Evolutionary conservation across 2,797 vertebrate species (phyloP).

Genomic region (Perodicticus potto): DNA sequence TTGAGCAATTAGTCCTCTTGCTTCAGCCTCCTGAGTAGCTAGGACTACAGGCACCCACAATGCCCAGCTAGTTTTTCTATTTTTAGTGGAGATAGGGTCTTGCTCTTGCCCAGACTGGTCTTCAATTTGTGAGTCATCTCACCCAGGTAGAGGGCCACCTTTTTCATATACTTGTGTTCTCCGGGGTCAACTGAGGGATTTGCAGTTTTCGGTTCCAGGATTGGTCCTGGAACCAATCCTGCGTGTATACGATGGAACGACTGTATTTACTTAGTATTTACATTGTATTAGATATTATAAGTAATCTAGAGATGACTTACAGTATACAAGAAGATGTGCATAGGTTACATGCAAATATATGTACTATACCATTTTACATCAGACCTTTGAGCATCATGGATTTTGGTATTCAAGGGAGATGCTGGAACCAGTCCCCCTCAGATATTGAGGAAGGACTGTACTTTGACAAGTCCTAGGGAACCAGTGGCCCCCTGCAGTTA

Average conservation of each 20-base stretch:
- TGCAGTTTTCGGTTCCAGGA: not conserved
- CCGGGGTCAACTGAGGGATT: not conserved
- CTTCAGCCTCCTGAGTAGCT: no score
- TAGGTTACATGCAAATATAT: not conserved
- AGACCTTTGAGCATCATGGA: not conserved
- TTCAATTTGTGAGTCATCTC: no score
- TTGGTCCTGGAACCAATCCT: not conserved
- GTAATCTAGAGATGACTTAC: not conserved
- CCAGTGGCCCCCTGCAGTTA: not conserved
- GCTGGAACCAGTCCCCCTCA: not conserved
- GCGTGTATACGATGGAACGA: not conserved
- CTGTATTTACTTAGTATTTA: not conserved
- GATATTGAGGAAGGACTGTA: not conserved
- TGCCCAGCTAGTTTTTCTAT: no score
- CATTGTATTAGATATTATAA: not conserved
- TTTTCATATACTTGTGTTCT: not conserved
- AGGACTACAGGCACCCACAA: no score
- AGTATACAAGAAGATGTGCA: not conserved
- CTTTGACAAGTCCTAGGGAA: slow-evolving; percentile 47
- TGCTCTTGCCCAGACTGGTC: no score
- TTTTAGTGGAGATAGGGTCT: no score
- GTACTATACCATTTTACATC: not conserved
- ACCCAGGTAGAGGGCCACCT: not conserved
- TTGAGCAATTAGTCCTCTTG: no score
- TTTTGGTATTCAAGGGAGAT: not conserved